Evolutionary conservation across 2,888 invertebrate species (phyloP).

Genomic region (Scrobipalpa costella): DNA sequence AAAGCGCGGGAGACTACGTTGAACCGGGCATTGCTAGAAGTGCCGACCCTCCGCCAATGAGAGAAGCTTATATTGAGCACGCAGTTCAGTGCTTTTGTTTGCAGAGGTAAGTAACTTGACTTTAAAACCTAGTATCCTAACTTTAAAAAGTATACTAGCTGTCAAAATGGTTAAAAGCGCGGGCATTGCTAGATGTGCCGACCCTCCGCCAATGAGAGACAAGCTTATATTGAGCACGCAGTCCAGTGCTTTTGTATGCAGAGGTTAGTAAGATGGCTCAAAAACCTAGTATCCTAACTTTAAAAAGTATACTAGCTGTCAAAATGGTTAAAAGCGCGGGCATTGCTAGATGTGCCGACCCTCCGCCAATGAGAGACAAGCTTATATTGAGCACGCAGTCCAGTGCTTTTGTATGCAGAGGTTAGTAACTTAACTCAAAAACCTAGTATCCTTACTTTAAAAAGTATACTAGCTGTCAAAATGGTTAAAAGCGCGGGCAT

Average conservation of each 20-base stretch:
- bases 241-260: conserved; percentile 90
- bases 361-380: conserved; percentile 94
- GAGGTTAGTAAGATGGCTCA: conserved; percentile 77
- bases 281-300: conserved; percentile 3
- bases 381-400: conserved; percentile 95
- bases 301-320: conserved; percentile 88
- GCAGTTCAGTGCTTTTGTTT: conserved; percentile 89
- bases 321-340: conserved; percentile 92
- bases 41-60: conserved; percentile 92
- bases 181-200: conserved; percentile 95
- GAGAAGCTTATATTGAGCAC: conserved; percentile 96
- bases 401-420: conserved; percentile 90
- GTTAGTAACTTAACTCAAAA: conserved; percentile 61
- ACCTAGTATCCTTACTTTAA: neutral
- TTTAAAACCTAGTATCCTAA: conserved; percentile 10
- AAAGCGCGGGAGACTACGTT: conserved; percentile 90
- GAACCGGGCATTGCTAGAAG: conserved; percentile 99
- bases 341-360: conserved; percentile 96
- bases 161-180: conserved; percentile 95
- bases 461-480: conserved; percentile 92
- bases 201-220: conserved; percentile 93
- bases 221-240: conserved; percentile 96
- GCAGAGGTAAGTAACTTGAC: conserved; percentile 83
- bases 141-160: conserved; percentile 85
- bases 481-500: conserved; percentile 95